These are phyloP conservation scores for Lasioglossum albipes DNA, from an alignment of 1,140 invertebrate genomes.

Conservation along the genomic window DNA sequence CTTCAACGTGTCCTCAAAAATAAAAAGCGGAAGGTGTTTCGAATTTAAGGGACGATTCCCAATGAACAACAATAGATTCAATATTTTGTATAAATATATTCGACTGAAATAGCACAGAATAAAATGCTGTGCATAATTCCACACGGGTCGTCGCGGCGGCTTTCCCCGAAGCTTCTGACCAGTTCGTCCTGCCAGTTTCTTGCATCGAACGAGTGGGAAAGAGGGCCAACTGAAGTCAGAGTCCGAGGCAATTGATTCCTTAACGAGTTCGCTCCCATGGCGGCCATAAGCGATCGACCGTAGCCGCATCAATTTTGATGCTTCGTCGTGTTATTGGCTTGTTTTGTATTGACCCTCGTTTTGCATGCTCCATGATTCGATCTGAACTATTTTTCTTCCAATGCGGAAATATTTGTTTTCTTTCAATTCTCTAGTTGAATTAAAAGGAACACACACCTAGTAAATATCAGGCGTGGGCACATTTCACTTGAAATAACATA, in stretches of 20 bases:
- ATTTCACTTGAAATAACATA: too few relatives aligned
- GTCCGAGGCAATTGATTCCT: conserved; percentile 42
- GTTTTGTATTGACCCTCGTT: not conserved
- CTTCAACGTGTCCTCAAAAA: too few relatives aligned
- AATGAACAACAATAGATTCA: too few relatives aligned
- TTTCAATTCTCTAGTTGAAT: too few relatives aligned
- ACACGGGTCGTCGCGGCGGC: too few relatives aligned
- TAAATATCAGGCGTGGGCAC: too few relatives aligned
- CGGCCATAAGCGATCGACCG: conserved; percentile 42
- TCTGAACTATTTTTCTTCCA: too few relatives aligned
- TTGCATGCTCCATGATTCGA: not conserved
- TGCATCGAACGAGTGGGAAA: conserved; percentile 13
- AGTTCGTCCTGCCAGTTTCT: conserved; percentile 17
- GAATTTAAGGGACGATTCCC: too few relatives aligned
- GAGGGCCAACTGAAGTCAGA: conserved; percentile 22
- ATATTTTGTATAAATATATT: not conserved
- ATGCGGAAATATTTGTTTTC: too few relatives aligned
- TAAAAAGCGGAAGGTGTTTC: too few relatives aligned
- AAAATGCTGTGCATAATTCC: not conserved
- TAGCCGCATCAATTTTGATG: conserved; percentile 31
- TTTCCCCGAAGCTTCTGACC: not conserved
- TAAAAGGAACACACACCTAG: too few relatives aligned
- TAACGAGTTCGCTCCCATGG: conserved; percentile 38
- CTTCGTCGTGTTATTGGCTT: not conserved
- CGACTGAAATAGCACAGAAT: not conserved